Percentiles rank a stretch among this genome's conserved stretches.
phyloP scores from a whole-genome alignment of 1,140 invertebrate genomes.

The Leptinotarsa undecemlineata region DNA sequence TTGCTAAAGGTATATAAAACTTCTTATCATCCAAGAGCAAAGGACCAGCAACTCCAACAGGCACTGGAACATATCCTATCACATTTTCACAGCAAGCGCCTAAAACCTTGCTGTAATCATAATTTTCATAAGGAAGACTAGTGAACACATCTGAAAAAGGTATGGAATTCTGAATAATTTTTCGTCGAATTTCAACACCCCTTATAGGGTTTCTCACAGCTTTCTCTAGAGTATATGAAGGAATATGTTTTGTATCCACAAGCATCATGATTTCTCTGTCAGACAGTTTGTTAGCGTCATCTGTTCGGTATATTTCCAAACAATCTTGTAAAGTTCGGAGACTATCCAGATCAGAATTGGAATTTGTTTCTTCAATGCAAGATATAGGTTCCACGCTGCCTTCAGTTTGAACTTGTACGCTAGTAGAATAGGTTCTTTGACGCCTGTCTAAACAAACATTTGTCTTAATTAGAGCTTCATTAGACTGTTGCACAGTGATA shows the following conservation, averaged over 20 bases:
- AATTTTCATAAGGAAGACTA: constrained; percentile 79
- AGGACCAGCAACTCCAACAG: constrained; percentile 89
- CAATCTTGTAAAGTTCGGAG: constrained; percentile 74
- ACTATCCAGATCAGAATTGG: constrained; percentile 45
- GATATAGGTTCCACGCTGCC: constrained; percentile 23
- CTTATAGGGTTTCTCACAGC: constrained; percentile 77
- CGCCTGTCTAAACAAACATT: constrained; percentile 23
- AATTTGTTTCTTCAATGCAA: not conserved
- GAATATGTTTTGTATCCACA: constrained; percentile 76
- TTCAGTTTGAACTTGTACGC: constrained; percentile 41
- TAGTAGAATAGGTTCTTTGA: constrained; percentile 34
- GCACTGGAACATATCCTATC: constrained; percentile 93
- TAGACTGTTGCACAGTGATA: not conserved
- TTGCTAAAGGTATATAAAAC: constrained; percentile 94
- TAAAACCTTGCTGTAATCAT: constrained; percentile 83
- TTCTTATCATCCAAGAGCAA: constrained; percentile 80
- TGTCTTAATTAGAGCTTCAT: not conserved
- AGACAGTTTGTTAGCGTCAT: constrained; percentile 68
- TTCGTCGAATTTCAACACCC: constrained; percentile 79
- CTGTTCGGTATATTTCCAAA: constrained; percentile 72
- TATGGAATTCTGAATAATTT: constrained; percentile 60
- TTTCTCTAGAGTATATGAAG: constrained; percentile 83
- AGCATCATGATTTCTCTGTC: constrained; percentile 83
- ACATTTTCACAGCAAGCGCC: constrained; percentile 98
- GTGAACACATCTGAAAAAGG: constrained; percentile 58